Conservation (phyloP, 2,888 invertebrate species). For the Macaria notata region DNA sequence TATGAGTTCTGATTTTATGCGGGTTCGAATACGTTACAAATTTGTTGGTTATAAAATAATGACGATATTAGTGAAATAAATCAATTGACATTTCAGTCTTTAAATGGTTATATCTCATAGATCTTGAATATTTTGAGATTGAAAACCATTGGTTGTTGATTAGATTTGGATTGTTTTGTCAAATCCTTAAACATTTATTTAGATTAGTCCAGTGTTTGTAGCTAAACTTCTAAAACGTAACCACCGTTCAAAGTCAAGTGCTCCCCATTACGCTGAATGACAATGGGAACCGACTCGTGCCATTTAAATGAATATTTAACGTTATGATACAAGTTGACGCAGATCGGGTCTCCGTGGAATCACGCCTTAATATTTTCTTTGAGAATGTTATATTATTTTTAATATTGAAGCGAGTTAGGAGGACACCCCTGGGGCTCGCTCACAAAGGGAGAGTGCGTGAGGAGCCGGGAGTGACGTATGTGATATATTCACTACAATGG, state of each 20-base stretch:
- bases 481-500: conserved; percentile 29
- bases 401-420: conserved; percentile 71
- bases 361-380: conserved; percentile 79
- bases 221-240: neutral
- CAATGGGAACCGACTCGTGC: conserved; percentile 57
- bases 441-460: conserved; percentile 62
- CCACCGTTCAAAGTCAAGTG: conserved; percentile 1
- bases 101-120: no score
- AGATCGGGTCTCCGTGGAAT: conserved; percentile 71
- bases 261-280: conserved; percentile 17
- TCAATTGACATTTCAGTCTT: no score
- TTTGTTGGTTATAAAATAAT: no score
- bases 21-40: no score
- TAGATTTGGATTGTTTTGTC: no score
- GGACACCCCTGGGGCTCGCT: conserved; percentile 43
- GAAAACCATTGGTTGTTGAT: no score
- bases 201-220: neutral
- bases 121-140: no score
- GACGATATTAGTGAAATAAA: no score
- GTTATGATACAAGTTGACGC: conserved; percentile 75
- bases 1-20: no score
- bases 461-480: conserved; percentile 26
- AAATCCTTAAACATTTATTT: no score
- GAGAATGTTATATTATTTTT: conserved; percentile 78
- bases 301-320: conserved; percentile 75